Base-by-base conservation (phyloP, 2,113 vertebrate species). In the Callaeas wilsoni region DNA sequence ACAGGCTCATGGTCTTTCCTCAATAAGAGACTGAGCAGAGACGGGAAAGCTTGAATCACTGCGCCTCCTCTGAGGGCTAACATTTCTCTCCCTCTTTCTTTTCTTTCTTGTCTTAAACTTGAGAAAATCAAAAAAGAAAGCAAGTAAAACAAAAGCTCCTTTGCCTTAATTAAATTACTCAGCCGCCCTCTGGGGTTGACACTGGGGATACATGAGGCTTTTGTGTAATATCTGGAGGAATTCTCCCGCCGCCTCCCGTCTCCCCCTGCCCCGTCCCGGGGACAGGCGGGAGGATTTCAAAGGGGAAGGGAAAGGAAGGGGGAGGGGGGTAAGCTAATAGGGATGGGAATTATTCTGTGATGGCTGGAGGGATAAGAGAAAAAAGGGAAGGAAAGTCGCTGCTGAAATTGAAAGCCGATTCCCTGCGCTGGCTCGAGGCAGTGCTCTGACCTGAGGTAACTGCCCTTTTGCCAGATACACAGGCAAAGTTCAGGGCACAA, bases 151-250 rank as follows among this genome's bases (percentile, higher is more conserved):
- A 97, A 97, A 98, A 95, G 96, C 94, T 96, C 94, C 85, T 90
- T 30, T 76, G 87, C 97, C 87, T 79, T 98, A 98, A 98, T 98
- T 98, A 94, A 98, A 98, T 98, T 98, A 98, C 91, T 49, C 89
- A 88, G 94, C 93, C 94, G 93, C 97, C 98, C 98, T 97, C 97
- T 97, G 95, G 97, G 97, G 95, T 96, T 96, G 95, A 96, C 89
- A 94, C 94, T 95, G 96, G 97, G 96, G 97, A 97, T 98, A 95
- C 97, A 97, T 97, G 96, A 97, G 94, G 96, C 98, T 97, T 98
- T 98, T 98, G 97, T 98, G 96, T 95, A 91, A 93, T 77, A 96
- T 95, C 93, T 92, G 93, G 93, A 97, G 98, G 96, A 98, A 97
- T 97, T 97, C 95, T 97, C 86, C 87, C 52, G 71, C 94, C 90